phyloP scores from a whole-genome alignment of 2,888 invertebrate species.

The Disparrhopalites patrizii region DNA sequence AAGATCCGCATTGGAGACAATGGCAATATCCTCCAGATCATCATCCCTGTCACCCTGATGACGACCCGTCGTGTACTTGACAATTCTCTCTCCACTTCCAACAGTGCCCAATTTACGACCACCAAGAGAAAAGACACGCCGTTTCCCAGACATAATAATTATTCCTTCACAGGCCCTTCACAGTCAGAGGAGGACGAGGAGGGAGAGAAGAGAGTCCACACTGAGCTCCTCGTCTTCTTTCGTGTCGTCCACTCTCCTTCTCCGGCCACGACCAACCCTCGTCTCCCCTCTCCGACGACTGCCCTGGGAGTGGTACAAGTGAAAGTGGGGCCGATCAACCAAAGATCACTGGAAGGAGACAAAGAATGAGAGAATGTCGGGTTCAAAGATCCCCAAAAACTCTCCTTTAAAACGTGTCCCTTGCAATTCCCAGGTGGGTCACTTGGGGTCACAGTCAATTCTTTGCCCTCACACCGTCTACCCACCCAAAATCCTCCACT shows the following conservation, averaged over 20 bases:
- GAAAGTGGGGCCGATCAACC: too few species aligned
- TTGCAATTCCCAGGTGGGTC: too few species aligned
- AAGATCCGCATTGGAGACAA: slow-evolving; percentile 52
- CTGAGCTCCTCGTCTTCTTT: slow-evolving; percentile 2
- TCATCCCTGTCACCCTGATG: slow-evolving; percentile 49
- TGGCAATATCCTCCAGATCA: slow-evolving; percentile 53
- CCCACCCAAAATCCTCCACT: too few species aligned
- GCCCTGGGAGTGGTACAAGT: too few species aligned
- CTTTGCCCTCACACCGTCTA: too few species aligned
- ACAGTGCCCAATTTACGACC: slow-evolving; percentile 48
- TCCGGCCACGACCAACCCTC: background rate
- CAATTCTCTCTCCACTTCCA: slow-evolving; percentile 44
- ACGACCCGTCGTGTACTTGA: slow-evolving; percentile 47
- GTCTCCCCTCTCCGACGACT: too few species aligned
- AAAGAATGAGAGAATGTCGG: too few species aligned
- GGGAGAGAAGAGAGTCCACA: background rate
- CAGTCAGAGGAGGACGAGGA: slow-evolving; percentile 14
- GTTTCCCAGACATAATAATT: slow-evolving; percentile 48
- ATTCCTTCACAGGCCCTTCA: slow-evolving; percentile 31
- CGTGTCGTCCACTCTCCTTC: background rate
- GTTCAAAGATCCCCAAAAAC: too few species aligned
- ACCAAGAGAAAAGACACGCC: slow-evolving; percentile 47
- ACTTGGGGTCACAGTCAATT: too few species aligned
- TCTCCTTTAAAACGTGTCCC: too few species aligned
- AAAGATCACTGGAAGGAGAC: too few species aligned